These are phyloP conservation scores for Masnerella sp. DNA, from an alignment of 2,888 invertebrate species.

Conservation along the genomic window DNA sequence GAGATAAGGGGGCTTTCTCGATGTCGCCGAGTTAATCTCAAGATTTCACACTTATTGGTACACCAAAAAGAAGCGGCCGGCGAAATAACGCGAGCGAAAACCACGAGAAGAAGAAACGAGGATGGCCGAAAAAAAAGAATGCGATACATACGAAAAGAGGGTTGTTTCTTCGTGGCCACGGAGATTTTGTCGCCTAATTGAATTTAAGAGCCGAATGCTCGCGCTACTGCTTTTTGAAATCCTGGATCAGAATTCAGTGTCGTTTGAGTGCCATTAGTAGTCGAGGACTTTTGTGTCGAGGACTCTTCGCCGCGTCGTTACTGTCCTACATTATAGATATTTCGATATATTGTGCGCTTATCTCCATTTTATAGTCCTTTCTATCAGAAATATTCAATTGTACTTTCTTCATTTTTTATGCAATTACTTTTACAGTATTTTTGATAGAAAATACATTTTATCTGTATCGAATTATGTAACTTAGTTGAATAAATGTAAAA, in stretches of 20 bases:
- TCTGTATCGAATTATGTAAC: too few relatives aligned
- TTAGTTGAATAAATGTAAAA: too few relatives aligned
- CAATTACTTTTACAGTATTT: too few relatives aligned
- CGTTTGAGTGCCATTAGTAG: slow-evolving; percentile 70
- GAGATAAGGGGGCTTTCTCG: slow-evolving; percentile 44
- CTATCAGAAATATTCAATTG: slow-evolving; percentile 1
- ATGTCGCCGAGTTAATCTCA: slow-evolving; percentile 42
- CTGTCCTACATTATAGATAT: slow-evolving; percentile 36
- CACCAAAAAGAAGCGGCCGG: slow-evolving; percentile 45
- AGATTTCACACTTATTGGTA: slow-evolving; percentile 58
- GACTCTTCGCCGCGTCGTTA: slow-evolving; percentile 46
- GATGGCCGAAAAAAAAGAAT: slow-evolving; percentile 38
- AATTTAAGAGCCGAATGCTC: slow-evolving; percentile 71
- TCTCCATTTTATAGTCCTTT: background rate
- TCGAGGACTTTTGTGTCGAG: slow-evolving; percentile 61
- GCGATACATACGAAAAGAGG: slow-evolving; percentile 50
- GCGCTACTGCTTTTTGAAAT: slow-evolving; percentile 66
- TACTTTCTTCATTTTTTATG: too few relatives aligned
- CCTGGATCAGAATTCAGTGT: slow-evolving; percentile 71
- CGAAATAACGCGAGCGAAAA: slow-evolving; percentile 36
- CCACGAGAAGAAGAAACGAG: slow-evolving; percentile 38
- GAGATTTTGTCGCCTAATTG: slow-evolving; percentile 74
- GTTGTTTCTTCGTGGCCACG: slow-evolving; percentile 61
- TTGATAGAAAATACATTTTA: too few relatives aligned
- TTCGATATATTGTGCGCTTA: slow-evolving; percentile 7